Evolutionary conservation across 2,888 invertebrate species (phyloP).

Genomic region (Deilephila elpenor): DNA sequence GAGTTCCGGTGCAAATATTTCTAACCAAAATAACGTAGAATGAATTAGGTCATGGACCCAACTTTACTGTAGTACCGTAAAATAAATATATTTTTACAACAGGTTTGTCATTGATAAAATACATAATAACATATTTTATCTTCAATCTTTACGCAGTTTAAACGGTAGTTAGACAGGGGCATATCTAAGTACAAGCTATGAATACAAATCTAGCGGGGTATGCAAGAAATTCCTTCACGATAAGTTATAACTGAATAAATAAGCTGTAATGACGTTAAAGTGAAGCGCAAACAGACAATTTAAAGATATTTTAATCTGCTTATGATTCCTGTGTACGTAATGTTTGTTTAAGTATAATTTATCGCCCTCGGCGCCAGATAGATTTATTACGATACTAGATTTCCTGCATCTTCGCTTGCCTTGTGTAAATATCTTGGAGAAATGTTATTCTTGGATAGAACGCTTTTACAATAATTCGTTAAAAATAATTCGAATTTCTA

Average conservation of each 20-base stretch:
- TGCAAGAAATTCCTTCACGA: conserved; percentile 23
- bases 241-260: conserved; percentile 17
- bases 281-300: not conserved
- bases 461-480: too few relatives aligned
- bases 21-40: too few relatives aligned
- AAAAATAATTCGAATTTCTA: too few relatives aligned
- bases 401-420: too few relatives aligned
- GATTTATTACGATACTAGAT: conserved; percentile 2
- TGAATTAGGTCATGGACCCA: too few relatives aligned
- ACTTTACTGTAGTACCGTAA: not conserved
- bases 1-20: too few relatives aligned
- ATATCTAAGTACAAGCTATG: conserved; percentile 22
- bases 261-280: conserved; percentile 8
- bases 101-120: not conserved
- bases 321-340: not conserved
- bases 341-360: not conserved
- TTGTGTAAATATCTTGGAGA: too few relatives aligned
- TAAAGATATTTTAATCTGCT: conserved; percentile 24
- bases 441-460: too few relatives aligned
- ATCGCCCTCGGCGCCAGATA: not conserved
- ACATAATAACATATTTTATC: not conserved
- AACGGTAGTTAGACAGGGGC: conserved; percentile 32
- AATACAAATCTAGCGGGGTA: not conserved
- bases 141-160: conserved; percentile 16
- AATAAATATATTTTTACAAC: not conserved